A percentile compares a stretch with the other conserved stretches of the same genome.
Evolutionary conservation across 2,888 invertebrate genomes (phyloP).

Genomic region (Idaea straminata): DNA sequence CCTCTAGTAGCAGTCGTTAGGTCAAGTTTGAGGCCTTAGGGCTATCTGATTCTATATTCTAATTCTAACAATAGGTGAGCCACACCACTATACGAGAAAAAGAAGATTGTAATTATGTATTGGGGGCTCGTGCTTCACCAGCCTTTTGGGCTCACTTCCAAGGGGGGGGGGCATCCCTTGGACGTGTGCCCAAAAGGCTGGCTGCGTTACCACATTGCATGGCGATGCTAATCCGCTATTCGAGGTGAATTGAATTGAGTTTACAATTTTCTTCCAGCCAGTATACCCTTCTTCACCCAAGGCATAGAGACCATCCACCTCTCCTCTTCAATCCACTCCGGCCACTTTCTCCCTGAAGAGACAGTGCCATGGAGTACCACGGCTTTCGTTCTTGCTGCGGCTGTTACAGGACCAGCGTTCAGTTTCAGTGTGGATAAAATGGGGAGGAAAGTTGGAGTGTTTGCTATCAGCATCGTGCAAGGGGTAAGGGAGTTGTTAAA

Average conservation of each 20-base stretch:
- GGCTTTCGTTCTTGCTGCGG: conserved; percentile 46
- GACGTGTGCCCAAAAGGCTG: not conserved
- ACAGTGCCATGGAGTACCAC: conserved; percentile 56
- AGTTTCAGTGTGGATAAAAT: conserved; percentile 46
- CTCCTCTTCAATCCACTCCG: conserved; percentile 49
- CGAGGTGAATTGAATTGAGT: not conserved
- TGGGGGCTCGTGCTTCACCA: too few relatives aligned
- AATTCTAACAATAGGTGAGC: too few relatives aligned
- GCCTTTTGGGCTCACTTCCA: too few relatives aligned
- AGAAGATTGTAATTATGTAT: too few relatives aligned
- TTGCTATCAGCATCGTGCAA: conserved; percentile 56
- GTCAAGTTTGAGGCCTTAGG: too few relatives aligned
- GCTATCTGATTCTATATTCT: too few relatives aligned
- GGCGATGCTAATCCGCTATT: not conserved
- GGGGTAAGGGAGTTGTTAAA: conserved; percentile 61
- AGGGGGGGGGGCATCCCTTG: too few relatives aligned
- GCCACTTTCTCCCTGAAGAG: conserved; percentile 43
- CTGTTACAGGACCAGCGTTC: conserved; percentile 44
- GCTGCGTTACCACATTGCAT: not conserved
- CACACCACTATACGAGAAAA: too few relatives aligned
- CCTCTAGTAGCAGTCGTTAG: too few relatives aligned
- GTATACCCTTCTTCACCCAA: conserved; percentile 63
- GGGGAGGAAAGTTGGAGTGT: conserved; percentile 55
- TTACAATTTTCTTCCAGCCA: conserved; percentile 42
- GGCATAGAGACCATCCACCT: conserved; percentile 57